These are phyloP conservation scores for Pseudococcus viburni DNA, from an alignment of 2,888 invertebrate species.

Conservation along the genomic window DNA sequence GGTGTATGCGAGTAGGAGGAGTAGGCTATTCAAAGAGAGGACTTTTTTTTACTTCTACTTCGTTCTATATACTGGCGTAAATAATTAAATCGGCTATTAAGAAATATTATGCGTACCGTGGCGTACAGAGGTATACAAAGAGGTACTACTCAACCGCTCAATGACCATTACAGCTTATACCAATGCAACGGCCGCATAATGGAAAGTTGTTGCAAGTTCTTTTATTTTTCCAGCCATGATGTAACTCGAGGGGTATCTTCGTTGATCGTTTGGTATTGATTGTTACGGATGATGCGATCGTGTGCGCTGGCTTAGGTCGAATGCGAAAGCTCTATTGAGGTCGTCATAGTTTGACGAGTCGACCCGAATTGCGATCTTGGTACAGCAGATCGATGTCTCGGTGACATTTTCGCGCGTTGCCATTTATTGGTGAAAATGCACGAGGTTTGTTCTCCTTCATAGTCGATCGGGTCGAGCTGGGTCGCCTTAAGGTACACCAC, in stretches of 20 bases:
- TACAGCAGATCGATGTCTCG: background rate
- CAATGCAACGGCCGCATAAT: background rate
- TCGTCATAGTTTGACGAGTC: conserved; percentile 35
- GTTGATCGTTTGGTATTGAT: conserved; percentile 49
- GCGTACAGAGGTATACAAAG: background rate
- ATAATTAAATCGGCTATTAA: conserved; percentile 61
- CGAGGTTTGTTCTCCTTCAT: conserved; percentile 61
- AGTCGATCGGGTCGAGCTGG: conserved; percentile 58
- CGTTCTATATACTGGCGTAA: conserved; percentile 59
- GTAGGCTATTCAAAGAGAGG: conserved; percentile 3
- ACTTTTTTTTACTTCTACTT: conserved; percentile 25
- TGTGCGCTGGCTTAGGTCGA: background rate
- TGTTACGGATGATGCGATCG: conserved; percentile 45
- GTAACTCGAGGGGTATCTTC: background rate
- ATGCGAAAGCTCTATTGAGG: conserved; percentile 45
- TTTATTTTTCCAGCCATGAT: background rate
- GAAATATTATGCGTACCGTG: background rate
- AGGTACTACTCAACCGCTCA: conserved; percentile 5
- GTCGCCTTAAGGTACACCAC: background rate
- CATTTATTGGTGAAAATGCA: conserved; percentile 1
- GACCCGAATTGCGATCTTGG: conserved; percentile 48
- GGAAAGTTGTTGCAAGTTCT: conserved; percentile 39
- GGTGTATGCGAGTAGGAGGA: background rate
- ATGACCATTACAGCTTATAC: conserved; percentile 44
- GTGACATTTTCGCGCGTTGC: background rate